Percentiles rank a stretch among this genome's conserved stretches.
phyloP scores from a whole-genome alignment of 2,113 vertebrate species.

The Rana temporaria region DNA sequence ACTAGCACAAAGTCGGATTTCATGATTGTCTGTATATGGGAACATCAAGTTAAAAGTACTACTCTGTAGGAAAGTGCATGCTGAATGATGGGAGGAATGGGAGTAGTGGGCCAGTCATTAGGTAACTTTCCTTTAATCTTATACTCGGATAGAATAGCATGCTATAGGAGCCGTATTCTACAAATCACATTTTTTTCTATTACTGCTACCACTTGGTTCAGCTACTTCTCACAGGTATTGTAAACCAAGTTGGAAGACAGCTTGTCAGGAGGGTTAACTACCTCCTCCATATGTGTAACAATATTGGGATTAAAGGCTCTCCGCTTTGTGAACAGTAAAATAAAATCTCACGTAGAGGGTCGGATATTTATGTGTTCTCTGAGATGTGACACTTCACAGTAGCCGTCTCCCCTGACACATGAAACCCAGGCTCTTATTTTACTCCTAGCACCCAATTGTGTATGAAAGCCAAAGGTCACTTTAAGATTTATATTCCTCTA shows the following conservation, averaged over 20 bases:
- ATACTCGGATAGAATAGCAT: background rate
- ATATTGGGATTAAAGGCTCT: slow-evolving; percentile 1
- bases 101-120: background rate
- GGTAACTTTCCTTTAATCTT: background rate
- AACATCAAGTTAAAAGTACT: background rate
- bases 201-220: background rate
- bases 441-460: background rate
- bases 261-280: slow-evolving; percentile 4
- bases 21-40: background rate
- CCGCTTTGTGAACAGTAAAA: background rate
- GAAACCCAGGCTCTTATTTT: slow-evolving; percentile 34
- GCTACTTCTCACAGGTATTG: slow-evolving; percentile 18
- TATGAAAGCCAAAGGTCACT: slow-evolving; percentile 6
- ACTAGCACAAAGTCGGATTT: background rate
- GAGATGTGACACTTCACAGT: slow-evolving; percentile 25
- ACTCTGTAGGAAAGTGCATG: background rate
- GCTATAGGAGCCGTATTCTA: no score
- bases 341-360: slow-evolving; percentile 5
- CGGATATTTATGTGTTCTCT: slow-evolving; percentile 2
- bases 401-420: slow-evolving; percentile 19
- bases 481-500: slow-evolving; percentile 8
- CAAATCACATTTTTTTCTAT: background rate
- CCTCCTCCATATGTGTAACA: background rate
- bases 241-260: background rate
- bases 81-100: background rate